Conservation (phyloP, 2,888 invertebrate genomes). For the Synanthedon vespiformis region DNA sequence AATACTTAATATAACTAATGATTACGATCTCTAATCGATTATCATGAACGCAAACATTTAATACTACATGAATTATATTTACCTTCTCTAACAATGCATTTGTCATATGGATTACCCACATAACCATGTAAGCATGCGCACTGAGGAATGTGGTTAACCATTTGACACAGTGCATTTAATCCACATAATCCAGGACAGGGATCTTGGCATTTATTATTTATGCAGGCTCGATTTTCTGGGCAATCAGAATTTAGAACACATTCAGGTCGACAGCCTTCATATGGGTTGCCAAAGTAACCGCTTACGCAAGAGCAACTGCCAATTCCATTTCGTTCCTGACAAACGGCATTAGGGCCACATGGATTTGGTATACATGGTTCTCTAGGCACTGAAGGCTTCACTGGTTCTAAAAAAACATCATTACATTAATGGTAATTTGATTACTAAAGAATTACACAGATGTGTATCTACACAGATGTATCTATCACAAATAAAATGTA, state of each 20-base stretch:
- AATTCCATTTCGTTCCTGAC: constrained; percentile 74
- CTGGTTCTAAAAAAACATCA: background rate
- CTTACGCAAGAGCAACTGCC: constrained; percentile 78
- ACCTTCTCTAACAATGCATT: constrained; percentile 48
- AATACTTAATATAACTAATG: background rate
- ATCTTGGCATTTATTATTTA: constrained; percentile 76
- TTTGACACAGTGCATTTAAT: constrained; percentile 78
- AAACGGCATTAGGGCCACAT: constrained; percentile 76
- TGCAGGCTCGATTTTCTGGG: constrained; percentile 73
- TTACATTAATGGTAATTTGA: background rate
- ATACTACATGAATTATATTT: constrained; percentile 7
- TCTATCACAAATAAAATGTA: too few relatives aligned
- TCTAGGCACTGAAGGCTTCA: constrained; percentile 7
- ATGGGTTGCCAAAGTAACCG: constrained; percentile 78
- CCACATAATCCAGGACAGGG: constrained; percentile 85
- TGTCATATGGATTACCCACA: constrained; percentile 78
- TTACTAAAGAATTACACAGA: background rate
- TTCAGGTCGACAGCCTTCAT: constrained; percentile 78
- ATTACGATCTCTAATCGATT: background rate
- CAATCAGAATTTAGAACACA: constrained; percentile 78
- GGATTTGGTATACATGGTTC: constrained; percentile 73
- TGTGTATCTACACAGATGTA: too few relatives aligned
- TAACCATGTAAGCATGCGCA: constrained; percentile 77
- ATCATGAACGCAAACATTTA: too few relatives aligned
- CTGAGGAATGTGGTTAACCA: constrained; percentile 80